Conservation (phyloP, 2,113 vertebrate genomes). For the Erpornis zantholeuca region DNA sequence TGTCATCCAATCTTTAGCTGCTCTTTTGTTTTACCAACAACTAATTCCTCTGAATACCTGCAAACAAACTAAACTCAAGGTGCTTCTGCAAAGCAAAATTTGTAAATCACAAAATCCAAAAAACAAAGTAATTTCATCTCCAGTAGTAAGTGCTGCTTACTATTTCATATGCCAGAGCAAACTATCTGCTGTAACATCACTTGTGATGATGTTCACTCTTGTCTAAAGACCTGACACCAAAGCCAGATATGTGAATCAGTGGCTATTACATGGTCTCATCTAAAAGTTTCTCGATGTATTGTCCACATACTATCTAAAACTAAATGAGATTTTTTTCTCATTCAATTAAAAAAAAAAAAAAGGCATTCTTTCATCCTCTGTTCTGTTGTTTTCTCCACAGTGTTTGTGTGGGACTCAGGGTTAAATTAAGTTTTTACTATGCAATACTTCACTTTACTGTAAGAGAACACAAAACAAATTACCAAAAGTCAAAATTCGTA, state of each 20-base stretch:
- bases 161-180: background rate
- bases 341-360: background rate
- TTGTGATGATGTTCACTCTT: background rate
- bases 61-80: background rate
- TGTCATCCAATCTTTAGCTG: background rate
- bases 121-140: background rate
- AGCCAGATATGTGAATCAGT: background rate
- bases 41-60: background rate
- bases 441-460: background rate
- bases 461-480: background rate
- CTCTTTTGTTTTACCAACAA: background rate
- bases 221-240: background rate
- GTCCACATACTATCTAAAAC: background rate
- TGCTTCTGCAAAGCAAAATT: background rate
- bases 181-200: background rate
- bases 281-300: background rate
- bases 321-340: background rate
- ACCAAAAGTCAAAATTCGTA: background rate
- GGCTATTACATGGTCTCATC: background rate
- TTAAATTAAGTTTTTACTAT: background rate
- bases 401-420: background rate
- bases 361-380: background rate
- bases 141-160: background rate
- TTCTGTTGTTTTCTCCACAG: background rate
- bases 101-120: background rate